Evolutionary conservation across 2,888 invertebrate genomes (phyloP).

Genomic region (Trissonchulus latispiculum): DNA sequence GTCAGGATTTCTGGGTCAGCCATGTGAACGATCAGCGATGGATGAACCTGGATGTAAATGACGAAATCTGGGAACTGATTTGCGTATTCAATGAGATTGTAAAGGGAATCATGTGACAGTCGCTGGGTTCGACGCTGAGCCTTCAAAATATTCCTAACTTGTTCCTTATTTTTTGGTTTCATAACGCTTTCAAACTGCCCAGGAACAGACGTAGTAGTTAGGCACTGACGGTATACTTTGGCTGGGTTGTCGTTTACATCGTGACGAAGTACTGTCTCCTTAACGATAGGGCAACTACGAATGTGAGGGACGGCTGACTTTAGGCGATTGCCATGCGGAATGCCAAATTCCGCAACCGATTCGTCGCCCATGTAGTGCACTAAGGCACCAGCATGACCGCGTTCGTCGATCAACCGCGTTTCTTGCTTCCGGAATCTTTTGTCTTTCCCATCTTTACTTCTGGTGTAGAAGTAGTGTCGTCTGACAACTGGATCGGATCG

Average conservation of each 20-base stretch:
- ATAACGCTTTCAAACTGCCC: background rate
- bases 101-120: background rate
- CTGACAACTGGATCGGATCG: background rate
- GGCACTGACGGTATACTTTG: background rate
- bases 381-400: background rate
- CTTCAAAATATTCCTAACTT: background rate
- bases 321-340: background rate
- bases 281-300: background rate
- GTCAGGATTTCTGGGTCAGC: background rate
- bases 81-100: background rate
- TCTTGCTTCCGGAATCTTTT: background rate
- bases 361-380: conserved; percentile 4
- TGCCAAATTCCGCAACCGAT: background rate
- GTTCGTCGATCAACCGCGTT: background rate
- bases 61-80: background rate
- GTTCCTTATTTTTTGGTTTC: background rate
- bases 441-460: too few species aligned
- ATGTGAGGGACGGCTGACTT: background rate
- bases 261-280: background rate
- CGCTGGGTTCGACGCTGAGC: background rate
- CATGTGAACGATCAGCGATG: background rate
- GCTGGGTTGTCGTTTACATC: background rate
- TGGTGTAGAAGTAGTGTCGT: background rate
- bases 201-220: background rate
- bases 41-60: background rate